Percentiles rank a stretch among this genome's conserved stretches.
These are phyloP conservation scores for Uropsilus gracilis DNA, from an alignment of 2,113 vertebrate species.

Conservation along the genomic window DNA sequence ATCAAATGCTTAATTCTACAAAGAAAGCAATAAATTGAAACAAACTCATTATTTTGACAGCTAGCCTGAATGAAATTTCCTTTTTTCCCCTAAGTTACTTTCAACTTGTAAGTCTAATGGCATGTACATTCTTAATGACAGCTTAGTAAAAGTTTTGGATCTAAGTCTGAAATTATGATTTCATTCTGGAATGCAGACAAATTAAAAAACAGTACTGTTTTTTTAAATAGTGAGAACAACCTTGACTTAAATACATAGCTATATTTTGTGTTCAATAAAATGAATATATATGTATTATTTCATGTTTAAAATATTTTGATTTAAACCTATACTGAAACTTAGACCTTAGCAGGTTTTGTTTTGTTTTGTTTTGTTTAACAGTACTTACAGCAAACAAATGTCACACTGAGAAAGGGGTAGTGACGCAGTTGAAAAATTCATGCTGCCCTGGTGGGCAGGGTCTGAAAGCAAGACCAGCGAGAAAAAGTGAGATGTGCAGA, in stretches of 20 bases:
- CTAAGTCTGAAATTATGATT: neutral
- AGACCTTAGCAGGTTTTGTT: neutral
- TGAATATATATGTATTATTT: neutral
- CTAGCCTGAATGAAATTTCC: neutral
- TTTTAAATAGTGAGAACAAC: neutral
- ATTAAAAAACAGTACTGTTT: neutral
- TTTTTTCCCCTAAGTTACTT: neutral
- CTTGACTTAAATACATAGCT: conserved; percentile 2
- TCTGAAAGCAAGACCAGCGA: too few relatives aligned
- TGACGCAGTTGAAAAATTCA: too few relatives aligned
- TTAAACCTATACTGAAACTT: neutral
- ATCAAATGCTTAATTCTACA: neutral
- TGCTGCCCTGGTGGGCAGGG: too few relatives aligned
- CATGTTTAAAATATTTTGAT: neutral
- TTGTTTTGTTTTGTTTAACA: too few relatives aligned
- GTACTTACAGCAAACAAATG: too few relatives aligned
- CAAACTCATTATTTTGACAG: neutral
- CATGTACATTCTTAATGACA: neutral
- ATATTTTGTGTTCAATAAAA: neutral
- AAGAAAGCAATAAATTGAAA: neutral
- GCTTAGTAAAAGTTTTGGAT: neutral
- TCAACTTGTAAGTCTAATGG: neutral
- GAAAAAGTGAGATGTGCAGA: too few relatives aligned
- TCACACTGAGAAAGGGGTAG: too few relatives aligned
- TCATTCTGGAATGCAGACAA: neutral